Evolutionary conservation across 1,140 invertebrate genomes (phyloP).

Genomic region (Phocides pigmalion): DNA sequence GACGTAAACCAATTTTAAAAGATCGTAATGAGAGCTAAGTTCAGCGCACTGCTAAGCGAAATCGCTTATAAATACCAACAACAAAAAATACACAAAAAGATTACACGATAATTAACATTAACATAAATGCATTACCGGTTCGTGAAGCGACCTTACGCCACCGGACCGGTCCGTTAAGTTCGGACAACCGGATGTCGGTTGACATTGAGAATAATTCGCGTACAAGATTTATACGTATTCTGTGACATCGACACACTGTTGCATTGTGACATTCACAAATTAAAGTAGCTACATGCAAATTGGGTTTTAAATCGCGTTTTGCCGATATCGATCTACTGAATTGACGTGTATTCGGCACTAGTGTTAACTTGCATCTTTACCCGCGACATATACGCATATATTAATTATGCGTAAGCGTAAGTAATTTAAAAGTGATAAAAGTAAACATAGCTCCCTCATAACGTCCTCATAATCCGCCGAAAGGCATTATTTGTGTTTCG

Average conservation of each 20-base stretch:
- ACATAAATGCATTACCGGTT: constrained; percentile 19
- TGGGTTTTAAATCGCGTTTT: constrained; percentile 10
- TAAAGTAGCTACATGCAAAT: constrained; percentile 12
- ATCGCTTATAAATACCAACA: too few relatives aligned
- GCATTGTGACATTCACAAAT: constrained; percentile 21
- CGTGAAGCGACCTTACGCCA: constrained; percentile 12
- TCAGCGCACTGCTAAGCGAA: too few relatives aligned
- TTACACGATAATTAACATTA: background rate
- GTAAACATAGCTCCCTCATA: too few relatives aligned
- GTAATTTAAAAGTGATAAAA: too few relatives aligned
- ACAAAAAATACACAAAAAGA: background rate
- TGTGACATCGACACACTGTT: constrained; percentile 6
- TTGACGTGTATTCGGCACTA: background rate
- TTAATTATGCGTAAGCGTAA: too few relatives aligned
- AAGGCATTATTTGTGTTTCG: too few relatives aligned
- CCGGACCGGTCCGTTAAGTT: constrained; percentile 27
- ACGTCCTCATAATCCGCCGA: too few relatives aligned
- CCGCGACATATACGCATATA: too few relatives aligned
- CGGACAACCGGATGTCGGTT: constrained; percentile 27
- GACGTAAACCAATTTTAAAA: too few relatives aligned
- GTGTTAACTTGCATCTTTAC: too few relatives aligned
- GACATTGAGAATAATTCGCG: constrained; percentile 28
- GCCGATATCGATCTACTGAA: background rate
- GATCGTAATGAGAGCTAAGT: too few relatives aligned
- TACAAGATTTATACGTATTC: constrained; percentile 17